phyloP scores from a whole-genome alignment of 2,888 invertebrate genomes.

The Crocallis elinguaria region DNA sequence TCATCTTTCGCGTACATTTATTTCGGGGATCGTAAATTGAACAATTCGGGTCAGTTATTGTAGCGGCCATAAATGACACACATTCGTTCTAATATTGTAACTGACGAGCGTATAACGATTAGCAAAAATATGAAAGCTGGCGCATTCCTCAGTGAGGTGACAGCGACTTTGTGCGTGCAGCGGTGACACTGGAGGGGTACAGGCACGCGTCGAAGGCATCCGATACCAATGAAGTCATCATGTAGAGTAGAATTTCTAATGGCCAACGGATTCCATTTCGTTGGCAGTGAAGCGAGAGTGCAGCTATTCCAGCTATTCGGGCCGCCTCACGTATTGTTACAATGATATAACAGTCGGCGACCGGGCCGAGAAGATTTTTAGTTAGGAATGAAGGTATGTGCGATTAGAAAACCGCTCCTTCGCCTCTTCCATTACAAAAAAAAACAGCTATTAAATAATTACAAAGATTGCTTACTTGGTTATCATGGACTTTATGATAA shows the following conservation, averaged over 20 bases:
- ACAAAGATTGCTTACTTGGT: no score
- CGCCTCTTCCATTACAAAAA: not conserved
- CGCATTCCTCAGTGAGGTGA: constrained; percentile 47
- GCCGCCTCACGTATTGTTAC: constrained; percentile 63
- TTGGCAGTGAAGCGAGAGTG: constrained; percentile 78
- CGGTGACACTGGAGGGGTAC: constrained; percentile 51
- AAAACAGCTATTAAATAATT: not conserved
- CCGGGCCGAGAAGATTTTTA: constrained; percentile 32
- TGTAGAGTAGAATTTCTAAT: constrained; percentile 78
- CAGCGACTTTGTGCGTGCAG: constrained; percentile 40
- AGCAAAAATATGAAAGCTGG: constrained; percentile 47
- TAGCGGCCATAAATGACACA: constrained; percentile 22
- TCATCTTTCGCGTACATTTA: constrained; percentile 57
- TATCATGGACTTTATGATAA: no score
- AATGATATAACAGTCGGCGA: constrained; percentile 50
- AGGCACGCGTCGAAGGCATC: constrained; percentile 65
- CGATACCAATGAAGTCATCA: constrained; percentile 77
- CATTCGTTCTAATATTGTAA: constrained; percentile 22
- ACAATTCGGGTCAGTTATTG: constrained; percentile 41
- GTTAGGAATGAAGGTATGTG: constrained; percentile 27
- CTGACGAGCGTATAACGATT: constrained; percentile 11
- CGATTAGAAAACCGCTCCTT: constrained; percentile 18
- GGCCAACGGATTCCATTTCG: constrained; percentile 79
- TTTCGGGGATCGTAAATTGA: constrained; percentile 54
- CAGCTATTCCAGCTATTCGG: constrained; percentile 73